Base-by-base conservation (phyloP, 2,888 invertebrate genomes). In the Polydrusus pterygomalis region DNA sequence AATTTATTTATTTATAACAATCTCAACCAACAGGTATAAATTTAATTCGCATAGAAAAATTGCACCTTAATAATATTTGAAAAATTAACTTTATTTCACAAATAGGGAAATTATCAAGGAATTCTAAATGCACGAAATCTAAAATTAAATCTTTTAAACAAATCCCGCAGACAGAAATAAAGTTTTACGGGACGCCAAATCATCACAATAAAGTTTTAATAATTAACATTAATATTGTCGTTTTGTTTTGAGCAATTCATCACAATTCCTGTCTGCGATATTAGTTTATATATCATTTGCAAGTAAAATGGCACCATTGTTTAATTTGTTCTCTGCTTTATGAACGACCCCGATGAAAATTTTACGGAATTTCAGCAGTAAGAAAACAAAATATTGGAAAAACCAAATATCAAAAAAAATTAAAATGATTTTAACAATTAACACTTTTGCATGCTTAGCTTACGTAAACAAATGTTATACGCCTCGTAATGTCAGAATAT, bases 121-220 rank as follows among this genome's bases (percentile, higher is more conserved):
- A 34, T 15, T 60, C 15, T n/a, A 10, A 60, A 15, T 60, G 30
- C 6, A 18, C 38, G 18, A 9, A 18, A 60, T 60, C 58, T 60
- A 60, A 60, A 54, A 60, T 60, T 60, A 25, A 60, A 60, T 60
- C 58, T 60, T 60, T 13, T 60, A 15, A 60, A 60, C 40, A 60
- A 60, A 60, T 60, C 25, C 17, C 58, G 38, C 38, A 13, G 40
- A 17, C 58, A 30, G 18, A 60, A 60, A 60, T 60, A 38, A 60
- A 60, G 17, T 60, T 60, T 15, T 54, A 30, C 34, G n/a, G 43
- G 25, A 69, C 54, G 58, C 15, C 15, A 54, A 67, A 20, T 54
- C 47, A 49, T 47, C 43, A 70, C 51, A 71, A 71, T 40, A 40
- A 71, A 71, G 30, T 71, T 70, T 47, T 47, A 49, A 73, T 60